Conservation (phyloP, 1,140 invertebrate genomes). For the Brachionus koreanus region DNA sequence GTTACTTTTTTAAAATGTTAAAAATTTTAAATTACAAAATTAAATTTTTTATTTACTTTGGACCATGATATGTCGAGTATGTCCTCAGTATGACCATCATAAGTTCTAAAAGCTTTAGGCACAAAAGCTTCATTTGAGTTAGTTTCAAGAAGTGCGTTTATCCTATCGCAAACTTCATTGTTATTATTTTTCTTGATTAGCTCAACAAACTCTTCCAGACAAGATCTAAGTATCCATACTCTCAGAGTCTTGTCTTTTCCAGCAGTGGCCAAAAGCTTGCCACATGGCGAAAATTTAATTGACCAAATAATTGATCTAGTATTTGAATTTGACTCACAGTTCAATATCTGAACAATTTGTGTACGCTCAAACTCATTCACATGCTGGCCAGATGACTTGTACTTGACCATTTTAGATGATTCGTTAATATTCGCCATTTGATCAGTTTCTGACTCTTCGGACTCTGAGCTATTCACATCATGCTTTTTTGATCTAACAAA, state of each 20-base stretch:
- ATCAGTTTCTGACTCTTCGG: background rate
- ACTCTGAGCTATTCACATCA: background rate
- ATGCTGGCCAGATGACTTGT: background rate
- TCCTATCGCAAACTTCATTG: background rate
- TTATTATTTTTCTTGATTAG: constrained; percentile 58
- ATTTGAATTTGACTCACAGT: background rate
- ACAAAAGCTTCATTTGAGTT: constrained; percentile 71
- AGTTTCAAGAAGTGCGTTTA: background rate
- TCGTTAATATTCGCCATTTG: background rate
- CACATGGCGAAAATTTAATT: constrained; percentile 95
- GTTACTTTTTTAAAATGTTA: no score
- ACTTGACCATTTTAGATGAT: constrained; percentile 2
- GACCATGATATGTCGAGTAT: constrained; percentile 94
- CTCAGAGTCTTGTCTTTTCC: constrained; percentile 87
- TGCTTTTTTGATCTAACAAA: constrained; percentile 1
- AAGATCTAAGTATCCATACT: constrained; percentile 86
- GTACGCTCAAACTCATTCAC: background rate
- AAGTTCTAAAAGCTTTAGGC: constrained; percentile 85
- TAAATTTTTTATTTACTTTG: constrained; percentile 62
- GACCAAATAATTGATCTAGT: constrained; percentile 80
- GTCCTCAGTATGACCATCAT: constrained; percentile 90
- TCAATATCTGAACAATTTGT: constrained; percentile 19
- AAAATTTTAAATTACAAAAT: no score
- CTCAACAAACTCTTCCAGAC: constrained; percentile 83
- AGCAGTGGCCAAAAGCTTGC: constrained; percentile 83